These are phyloP conservation scores for Dermatophagoides farinae DNA, from an alignment of 1,140 invertebrate species.

Conservation along the genomic window DNA sequence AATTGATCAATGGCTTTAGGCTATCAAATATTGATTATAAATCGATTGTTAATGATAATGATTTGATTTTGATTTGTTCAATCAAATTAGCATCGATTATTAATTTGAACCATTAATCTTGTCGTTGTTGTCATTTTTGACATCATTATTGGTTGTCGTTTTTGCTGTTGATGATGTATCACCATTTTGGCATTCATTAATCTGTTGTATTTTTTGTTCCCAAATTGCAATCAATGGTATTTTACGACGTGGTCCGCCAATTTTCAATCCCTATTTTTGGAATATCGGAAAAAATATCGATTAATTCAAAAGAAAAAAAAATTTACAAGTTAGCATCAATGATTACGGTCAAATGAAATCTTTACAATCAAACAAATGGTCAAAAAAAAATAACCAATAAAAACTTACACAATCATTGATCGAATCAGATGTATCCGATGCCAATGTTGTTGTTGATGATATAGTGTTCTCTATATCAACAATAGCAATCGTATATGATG, in stretches of 20 bases:
- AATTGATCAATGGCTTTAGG: too few species aligned
- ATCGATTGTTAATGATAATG: too few species aligned
- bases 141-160: not conserved
- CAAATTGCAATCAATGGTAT: constrained; percentile 33
- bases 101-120: too few species aligned
- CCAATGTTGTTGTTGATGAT: too few species aligned
- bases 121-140: too few species aligned
- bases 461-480: too few species aligned
- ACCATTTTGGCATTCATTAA: not conserved
- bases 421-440: too few species aligned
- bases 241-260: constrained; percentile 19
- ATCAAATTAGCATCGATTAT: too few species aligned
- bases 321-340: constrained; percentile 8
- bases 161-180: not conserved
- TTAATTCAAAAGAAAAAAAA: not conserved
- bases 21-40: too few species aligned
- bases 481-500: too few species aligned
- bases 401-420: not conserved
- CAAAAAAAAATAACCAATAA: not conserved
- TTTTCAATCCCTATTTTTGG: not conserved
- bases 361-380: constrained; percentile 14
- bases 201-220: constrained; percentile 31
- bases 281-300: not conserved
- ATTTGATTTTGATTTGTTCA: too few species aligned
- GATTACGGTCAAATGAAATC: too few species aligned